A percentile compares a stretch with the other conserved stretches of the same genome.
These are phyloP conservation scores for Oceanodroma leucorhoa DNA, from an alignment of 2,797 vertebrate genomes.

Conservation along the genomic window DNA sequence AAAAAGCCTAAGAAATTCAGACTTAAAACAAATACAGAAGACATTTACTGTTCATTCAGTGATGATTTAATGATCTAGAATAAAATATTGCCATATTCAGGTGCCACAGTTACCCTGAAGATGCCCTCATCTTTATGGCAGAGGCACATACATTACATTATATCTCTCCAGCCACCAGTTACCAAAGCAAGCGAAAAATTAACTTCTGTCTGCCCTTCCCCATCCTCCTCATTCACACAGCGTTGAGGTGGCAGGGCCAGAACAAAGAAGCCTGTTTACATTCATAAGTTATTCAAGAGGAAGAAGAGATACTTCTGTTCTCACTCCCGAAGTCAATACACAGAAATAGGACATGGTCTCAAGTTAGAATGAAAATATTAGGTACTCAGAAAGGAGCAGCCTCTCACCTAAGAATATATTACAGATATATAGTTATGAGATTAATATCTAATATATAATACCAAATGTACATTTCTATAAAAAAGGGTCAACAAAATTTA, in stretches of 20 bases:
- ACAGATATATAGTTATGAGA: not conserved
- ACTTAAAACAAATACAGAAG: not conserved
- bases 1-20: not conserved
- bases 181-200: not conserved
- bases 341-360: not conserved
- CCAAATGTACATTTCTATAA: fast-evolving
- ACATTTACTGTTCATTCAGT: not conserved
- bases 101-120: not conserved
- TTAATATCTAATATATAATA: not conserved
- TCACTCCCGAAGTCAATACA: not conserved
- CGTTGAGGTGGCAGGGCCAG: not conserved
- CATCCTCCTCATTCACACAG: not conserved
- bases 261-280: not conserved
- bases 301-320: not conserved
- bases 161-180: not conserved
- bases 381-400: not conserved
- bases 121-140: not conserved
- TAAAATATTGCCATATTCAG: not conserved
- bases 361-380: not conserved
- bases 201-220: not conserved
- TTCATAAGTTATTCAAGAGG: not conserved
- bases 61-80: not conserved
- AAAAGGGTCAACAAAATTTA: not conserved
- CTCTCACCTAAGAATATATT: not conserved
- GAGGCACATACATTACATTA: not conserved